A percentile compares a stretch with the other conserved stretches of the same genome.
Evolutionary conservation across 2,888 invertebrate species (phyloP).

Genomic region (Eremobia ochroleuca): DNA sequence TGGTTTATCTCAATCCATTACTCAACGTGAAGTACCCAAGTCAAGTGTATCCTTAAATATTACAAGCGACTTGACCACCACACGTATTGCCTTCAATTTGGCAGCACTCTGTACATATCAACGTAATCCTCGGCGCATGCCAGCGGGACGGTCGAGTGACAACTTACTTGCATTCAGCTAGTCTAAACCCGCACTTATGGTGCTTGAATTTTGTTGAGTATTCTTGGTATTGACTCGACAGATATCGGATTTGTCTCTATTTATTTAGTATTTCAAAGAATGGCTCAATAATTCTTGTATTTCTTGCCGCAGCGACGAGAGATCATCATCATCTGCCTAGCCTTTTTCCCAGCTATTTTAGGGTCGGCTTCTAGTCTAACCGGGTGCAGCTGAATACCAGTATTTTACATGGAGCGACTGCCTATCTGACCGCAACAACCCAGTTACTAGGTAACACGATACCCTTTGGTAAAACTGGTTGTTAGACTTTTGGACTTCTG

Average conservation of each 20-base stretch:
- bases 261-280: conserved; percentile 21
- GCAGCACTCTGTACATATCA: conserved; percentile 47
- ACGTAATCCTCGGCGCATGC: conserved; percentile 39
- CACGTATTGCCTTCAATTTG: conserved; percentile 38
- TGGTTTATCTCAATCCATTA: too few species aligned
- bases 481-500: neutral
- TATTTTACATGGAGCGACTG: neutral
- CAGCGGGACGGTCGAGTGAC: conserved; percentile 49
- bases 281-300: conserved; percentile 10
- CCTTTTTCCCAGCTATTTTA: neutral
- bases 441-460: neutral
- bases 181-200: conserved; percentile 49
- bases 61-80: conserved; percentile 37
- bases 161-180: conserved; percentile 44
- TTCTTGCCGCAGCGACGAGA: neutral
- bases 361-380: neutral
- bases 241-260: conserved; percentile 29
- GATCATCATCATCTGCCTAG: neutral
- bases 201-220: conserved; percentile 38
- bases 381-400: neutral
- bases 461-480: neutral
- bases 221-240: conserved; percentile 10
- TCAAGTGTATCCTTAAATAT: conserved; percentile 35
- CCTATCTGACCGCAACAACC: neutral
- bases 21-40: neutral